Base-by-base conservation (phyloP, 2,888 invertebrate genomes). In the Andrena camellia region DNA sequence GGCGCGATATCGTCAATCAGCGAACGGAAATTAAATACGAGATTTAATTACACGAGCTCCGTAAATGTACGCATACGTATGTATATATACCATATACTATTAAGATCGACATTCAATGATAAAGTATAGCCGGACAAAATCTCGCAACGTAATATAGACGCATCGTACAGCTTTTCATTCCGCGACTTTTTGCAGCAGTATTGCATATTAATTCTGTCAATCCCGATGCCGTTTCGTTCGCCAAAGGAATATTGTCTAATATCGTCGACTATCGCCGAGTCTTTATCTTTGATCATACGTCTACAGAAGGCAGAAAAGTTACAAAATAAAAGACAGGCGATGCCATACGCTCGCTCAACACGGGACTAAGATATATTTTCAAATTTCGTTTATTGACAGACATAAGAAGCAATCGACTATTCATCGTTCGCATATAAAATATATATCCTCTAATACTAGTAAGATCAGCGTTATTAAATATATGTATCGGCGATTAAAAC, bases 391-490 rank as follows among this genome's bases (percentile, higher is more conserved):
- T 84, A 84, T 84, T 84, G 75, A 78, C 79, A 79, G 78, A 82
- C 60, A 82, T 83, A 83, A 26, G 74, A 84, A 83, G 84, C 78
- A 83, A 78, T 72, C 74, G 69, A 84, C 82, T 75, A 74, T 75
- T 74, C 68, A 78, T 83, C 78, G 60, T 59, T 78, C 69, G 78
- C 84, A 83, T 84, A 84, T 84, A 84, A 84, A 84, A 84, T 84
- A 83, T 84, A 42, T 42, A 84, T 72, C 52, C 63, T 83, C 84
- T 83, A 79, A 78, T 60, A 78, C 75, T 83, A 79, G 48, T 75
- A 63, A 78, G 62, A 72, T 78, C 64, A 82, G 78, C 70, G 42
- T 73, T 13, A 78, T 81, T 73, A 78, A 78, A 78, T 78, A 68
- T 63, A 78, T 78, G 63, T 67, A 70, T 82, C 70, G 70, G 66